Evolutionary conservation across 2,888 invertebrate genomes (phyloP), one percentile per base, ranked within the genome.

Genomic region (Eustalomyia histrio): DNA sequence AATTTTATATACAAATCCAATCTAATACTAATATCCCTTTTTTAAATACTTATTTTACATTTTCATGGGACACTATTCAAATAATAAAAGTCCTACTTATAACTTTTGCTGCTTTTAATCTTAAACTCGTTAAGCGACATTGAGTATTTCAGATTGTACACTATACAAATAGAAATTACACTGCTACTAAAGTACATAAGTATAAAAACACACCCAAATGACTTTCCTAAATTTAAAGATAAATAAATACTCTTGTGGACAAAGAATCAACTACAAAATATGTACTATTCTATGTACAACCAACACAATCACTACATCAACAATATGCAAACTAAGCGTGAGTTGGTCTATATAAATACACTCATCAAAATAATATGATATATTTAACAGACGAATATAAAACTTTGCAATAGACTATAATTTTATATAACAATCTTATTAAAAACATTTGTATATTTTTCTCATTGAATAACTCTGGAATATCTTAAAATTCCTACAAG

Each of bases 211-310:
- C 35, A 17, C 60, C 39, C 17, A 60, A 58, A 60, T 39, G 60
- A 39, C 60, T 60, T 60, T 60, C 12, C 39, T 60, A 60, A 60
- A 60, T 60, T 3, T 60, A 1, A 33, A 60, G 35, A 60, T 60
- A 60, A 39, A 60, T 60, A 39, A 35, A 39, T 60, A 18, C 35
- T 60, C 35, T 17, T 16, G 16, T 39, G 9, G 39, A 60, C 29
- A 29, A 29, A 7, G 35, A 60, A 60, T 60, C 35, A 60, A 60
- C 60, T 60, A 60, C 33, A 60, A 47, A n/a, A 47, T 47, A n/a
- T n/a, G n/a, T n/a, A 47, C 43, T 60, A 29, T 57, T n/a, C 57
- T 5, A 29, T 21, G 33, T n/a, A 50, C 50, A 50, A 18, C 12
- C 12, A 55, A 63, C 9, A 10, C 24, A n/a, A 47, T 63, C 50